Percentiles rank a stretch among this genome's conserved stretches.
phyloP scores from a whole-genome alignment of 1,140 invertebrate genomes.

The Heliconius hewitsoni region DNA sequence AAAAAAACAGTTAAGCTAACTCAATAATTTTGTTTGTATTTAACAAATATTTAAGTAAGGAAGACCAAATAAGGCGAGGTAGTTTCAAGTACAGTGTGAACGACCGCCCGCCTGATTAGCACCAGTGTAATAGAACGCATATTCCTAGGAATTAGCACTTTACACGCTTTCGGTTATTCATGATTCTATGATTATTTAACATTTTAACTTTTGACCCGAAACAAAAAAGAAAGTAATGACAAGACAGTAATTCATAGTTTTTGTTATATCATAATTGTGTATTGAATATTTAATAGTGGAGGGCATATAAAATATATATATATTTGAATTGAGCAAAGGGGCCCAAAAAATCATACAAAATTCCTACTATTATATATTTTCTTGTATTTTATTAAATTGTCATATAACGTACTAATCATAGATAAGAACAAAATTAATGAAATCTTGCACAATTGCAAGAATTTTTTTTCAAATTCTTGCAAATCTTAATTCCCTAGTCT shows the following conservation, averaged over 20 bases:
- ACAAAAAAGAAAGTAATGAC: too few relatives aligned
- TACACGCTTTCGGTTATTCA: conserved; percentile 26
- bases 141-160: conserved; percentile 24
- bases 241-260: too few relatives aligned
- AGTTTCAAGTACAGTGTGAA: conserved; percentile 13
- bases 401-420: too few relatives aligned
- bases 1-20: neutral
- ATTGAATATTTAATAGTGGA: too few relatives aligned
- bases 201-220: neutral
- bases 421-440: neutral
- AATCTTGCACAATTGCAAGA: neutral
- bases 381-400: too few relatives aligned
- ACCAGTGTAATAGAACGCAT: conserved; percentile 22
- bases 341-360: too few relatives aligned
- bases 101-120: conserved; percentile 23
- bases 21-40: neutral
- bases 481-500: conserved; percentile 8
- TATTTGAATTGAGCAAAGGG: too few relatives aligned
- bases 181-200: neutral
- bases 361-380: too few relatives aligned
- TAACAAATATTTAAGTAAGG: neutral
- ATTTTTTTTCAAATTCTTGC: neutral
- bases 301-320: too few relatives aligned
- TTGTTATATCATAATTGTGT: too few relatives aligned
- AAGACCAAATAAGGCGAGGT: neutral